Evolutionary conservation across 2,797 vertebrate species (phyloP), one percentile per base, ranked within the genome.

Genomic region (Fistularia tabacaria): DNA sequence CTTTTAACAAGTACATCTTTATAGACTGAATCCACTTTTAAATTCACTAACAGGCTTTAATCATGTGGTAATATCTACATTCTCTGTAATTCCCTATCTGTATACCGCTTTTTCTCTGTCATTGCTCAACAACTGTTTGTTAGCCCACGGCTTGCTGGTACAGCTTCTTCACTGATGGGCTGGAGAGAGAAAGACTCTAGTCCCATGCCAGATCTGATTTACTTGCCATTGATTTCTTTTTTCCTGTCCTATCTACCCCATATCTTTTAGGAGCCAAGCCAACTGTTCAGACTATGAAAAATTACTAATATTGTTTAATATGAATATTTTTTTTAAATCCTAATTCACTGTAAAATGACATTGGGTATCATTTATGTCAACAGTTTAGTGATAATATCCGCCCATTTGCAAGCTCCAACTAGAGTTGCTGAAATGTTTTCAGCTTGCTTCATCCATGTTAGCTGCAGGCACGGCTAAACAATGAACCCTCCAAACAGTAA

Each of bases 121-220:
- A n/a, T 58, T 52, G 44, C 42, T 64, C 37, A 38, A n/a, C 57
- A 12, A 1, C 9, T 14, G 48, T 64, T 62, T 39, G 45, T 45
- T 38, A 37, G 25, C 9, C 9, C 44, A 42, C 36, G 13, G 8
- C 42, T 36, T 47, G 49, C 49, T 48, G 9, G 36, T 9, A 44
- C 36, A 25, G 47, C 43, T 49, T 52, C 49, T 54, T 40, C 48
- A 12, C 42, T 56, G 66, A 53, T 53, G 37, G 25, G 42, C 9
- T 39, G 13, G 56, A 48, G 41, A 38, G 48, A 13, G 8, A 42
- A 13, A 38, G 14, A 14, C 9, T 61, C 39, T 40, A 52, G 46
- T 46, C 54, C 38, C 40, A 50, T 61, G 15, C 10, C 8, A 15
- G 7, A 43, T 10, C 38, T 8, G 4, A 57, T 66, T 9, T 13